Percentiles rank a stretch among this genome's conserved stretches.
phyloP scores from a whole-genome alignment of 1,140 invertebrate species.

The Camponotus floridanus region DNA sequence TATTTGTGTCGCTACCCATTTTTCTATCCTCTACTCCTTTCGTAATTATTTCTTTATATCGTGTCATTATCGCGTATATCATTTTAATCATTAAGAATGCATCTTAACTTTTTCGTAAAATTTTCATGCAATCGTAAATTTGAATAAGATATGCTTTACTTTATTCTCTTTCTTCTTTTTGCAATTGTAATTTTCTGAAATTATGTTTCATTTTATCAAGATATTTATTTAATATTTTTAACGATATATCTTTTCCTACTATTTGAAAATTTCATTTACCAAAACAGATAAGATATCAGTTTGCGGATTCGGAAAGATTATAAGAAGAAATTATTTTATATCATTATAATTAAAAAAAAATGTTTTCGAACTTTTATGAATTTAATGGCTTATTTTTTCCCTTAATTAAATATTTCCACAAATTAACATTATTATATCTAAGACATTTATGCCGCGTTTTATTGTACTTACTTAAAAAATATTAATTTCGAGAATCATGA shows the following conservation, averaged over 20 bases:
- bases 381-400: not conserved
- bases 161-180: not conserved
- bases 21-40: constrained; percentile 2
- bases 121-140: not conserved
- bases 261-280: constrained; percentile 31
- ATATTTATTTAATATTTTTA: constrained; percentile 33
- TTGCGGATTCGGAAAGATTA: not conserved
- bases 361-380: not conserved
- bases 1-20: not conserved
- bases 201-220: not conserved
- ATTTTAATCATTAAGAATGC: constrained; percentile 1
- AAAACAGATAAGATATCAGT: not conserved
- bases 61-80: not conserved
- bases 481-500: not conserved
- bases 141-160: constrained; percentile 18
- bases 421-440: not conserved
- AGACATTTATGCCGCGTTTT: not conserved
- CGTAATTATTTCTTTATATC: constrained; percentile 16
- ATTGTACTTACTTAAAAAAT: not conserved
- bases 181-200: constrained; percentile 23
- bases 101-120: not conserved
- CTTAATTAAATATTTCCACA: not conserved
- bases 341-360: not conserved
- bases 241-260: not conserved
- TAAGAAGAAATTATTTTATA: constrained; percentile 12